Evolutionary conservation across 2,797 vertebrate genomes (phyloP).

Genomic region (Mus caroli): DNA sequence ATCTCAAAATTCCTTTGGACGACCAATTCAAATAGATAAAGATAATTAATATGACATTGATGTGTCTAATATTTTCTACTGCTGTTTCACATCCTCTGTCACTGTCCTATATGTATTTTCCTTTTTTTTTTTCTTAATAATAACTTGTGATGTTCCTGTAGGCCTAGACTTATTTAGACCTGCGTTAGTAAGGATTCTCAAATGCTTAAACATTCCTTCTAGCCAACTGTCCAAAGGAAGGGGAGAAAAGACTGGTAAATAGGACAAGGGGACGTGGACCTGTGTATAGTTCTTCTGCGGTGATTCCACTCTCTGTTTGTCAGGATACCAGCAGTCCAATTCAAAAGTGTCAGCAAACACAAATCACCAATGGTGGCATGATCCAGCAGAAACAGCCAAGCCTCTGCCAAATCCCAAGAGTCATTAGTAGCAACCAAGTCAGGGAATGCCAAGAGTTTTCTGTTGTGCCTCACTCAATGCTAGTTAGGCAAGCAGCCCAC

Average conservation of each 20-base stretch:
- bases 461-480: background rate
- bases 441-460: background rate
- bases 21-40: slow-evolving; percentile 59
- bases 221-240: background rate
- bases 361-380: background rate
- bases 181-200: background rate
- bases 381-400: background rate
- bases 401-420: background rate
- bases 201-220: background rate
- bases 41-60: slow-evolving; percentile 40
- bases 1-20: slow-evolving; percentile 66
- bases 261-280: background rate
- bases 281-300: background rate
- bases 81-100: background rate
- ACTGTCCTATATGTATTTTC: slow-evolving; percentile 6
- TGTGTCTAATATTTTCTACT: background rate
- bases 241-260: background rate
- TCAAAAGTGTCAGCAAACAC: background rate
- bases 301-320: background rate
- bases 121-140: background rate
- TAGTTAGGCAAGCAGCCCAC: background rate
- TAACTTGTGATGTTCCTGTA: background rate
- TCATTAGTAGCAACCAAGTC: background rate
- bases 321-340: background rate
- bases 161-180: background rate